phyloP scores from a whole-genome alignment of 2,113 vertebrate species.

The Axis porcinus region DNA sequence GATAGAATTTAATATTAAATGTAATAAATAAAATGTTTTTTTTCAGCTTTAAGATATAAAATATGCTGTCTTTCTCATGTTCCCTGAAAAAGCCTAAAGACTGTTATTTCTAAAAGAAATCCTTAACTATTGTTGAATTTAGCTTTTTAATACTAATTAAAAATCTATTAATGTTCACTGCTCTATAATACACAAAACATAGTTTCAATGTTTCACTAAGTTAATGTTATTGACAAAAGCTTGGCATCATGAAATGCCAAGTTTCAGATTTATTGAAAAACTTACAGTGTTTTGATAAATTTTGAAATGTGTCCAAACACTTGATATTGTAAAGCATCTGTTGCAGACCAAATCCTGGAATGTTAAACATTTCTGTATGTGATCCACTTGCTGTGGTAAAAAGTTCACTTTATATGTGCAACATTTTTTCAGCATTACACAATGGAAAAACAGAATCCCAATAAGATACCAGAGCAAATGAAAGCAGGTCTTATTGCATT shows the following conservation, averaged over 20 bases:
- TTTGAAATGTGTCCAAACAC: constrained; percentile 71
- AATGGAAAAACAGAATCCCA: background rate
- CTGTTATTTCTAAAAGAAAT: constrained; percentile 62
- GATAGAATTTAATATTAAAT: background rate
- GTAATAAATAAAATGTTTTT: background rate
- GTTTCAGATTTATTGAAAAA: constrained; percentile 72
- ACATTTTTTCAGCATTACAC: constrained; percentile 5
- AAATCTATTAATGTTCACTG: constrained; percentile 65
- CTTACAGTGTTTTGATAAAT: constrained; percentile 72
- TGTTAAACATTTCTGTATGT: constrained; percentile 51
- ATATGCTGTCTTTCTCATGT: background rate
- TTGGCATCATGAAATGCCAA: constrained; percentile 69
- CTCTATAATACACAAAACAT: constrained; percentile 46
- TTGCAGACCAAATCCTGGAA: constrained; percentile 60
- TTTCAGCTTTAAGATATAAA: constrained; percentile 15
- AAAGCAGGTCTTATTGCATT: background rate
- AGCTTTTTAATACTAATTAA: constrained; percentile 68
- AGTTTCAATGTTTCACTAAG: constrained; percentile 56
- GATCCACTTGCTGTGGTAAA: constrained; percentile 26
- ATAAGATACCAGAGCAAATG: background rate
- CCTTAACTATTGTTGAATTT: constrained; percentile 66
- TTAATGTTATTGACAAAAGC: constrained; percentile 74
- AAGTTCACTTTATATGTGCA: constrained; percentile 37
- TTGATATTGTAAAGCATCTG: constrained; percentile 77
- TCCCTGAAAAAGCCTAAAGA: constrained; percentile 42